phyloP scores from a whole-genome alignment of 2,797 vertebrate genomes.

The Ibycter americanus region DNA sequence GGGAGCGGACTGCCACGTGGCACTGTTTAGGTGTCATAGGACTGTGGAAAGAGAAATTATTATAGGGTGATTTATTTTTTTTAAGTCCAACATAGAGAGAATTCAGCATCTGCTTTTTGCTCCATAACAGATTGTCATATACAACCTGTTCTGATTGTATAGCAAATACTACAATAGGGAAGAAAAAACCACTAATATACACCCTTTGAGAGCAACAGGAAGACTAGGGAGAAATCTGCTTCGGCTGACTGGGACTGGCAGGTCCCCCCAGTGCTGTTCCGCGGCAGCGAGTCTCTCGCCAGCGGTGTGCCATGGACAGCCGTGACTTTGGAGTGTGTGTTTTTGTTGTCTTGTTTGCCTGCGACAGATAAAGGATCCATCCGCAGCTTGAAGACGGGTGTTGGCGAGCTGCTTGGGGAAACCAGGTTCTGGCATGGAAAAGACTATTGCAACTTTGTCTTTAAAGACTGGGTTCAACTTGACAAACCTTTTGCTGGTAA shows the following conservation, averaged over 20 bases:
- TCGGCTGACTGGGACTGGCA: background rate
- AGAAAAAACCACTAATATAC: background rate
- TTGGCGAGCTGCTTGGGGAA: conserved; percentile 88
- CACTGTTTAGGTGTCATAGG: background rate
- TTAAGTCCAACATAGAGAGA: background rate
- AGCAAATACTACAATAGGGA: background rate
- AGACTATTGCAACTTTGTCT: conserved; percentile 97
- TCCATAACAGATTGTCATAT: background rate
- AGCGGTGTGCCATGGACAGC: fast-evolving
- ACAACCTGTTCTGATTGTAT: background rate
- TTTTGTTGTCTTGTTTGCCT: background rate
- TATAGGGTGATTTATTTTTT: background rate
- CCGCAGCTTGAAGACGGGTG: conserved; percentile 79
- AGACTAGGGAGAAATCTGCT: background rate
- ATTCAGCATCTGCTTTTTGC: background rate
- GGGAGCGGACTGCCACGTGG: background rate
- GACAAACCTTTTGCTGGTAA: conserved; percentile 96
- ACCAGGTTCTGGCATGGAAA: conserved; percentile 98
- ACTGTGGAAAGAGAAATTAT: background rate
- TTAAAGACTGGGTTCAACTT: conserved; percentile 97
- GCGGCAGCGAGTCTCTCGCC: background rate
- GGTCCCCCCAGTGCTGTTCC: background rate
- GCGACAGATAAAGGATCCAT: conserved; percentile 78
- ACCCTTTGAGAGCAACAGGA: background rate
- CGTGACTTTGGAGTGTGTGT: background rate